Percentiles rank a stretch among this genome's conserved stretches.
These are phyloP conservation scores for Drosophila kambysellisi DNA, from an alignment of 2,888 invertebrate genomes.

Conservation along the genomic window DNA sequence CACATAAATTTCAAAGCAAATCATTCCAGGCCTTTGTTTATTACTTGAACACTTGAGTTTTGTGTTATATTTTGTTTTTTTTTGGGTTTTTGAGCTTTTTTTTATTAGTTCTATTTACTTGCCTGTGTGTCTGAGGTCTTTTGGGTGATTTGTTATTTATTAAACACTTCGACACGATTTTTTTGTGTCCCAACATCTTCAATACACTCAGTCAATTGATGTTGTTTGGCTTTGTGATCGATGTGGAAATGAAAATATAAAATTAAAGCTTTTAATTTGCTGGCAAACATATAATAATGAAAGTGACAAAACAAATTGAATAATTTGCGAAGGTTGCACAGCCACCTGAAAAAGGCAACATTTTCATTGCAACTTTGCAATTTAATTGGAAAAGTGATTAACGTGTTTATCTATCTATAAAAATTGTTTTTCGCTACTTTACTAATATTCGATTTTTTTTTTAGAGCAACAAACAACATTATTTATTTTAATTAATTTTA, in stretches of 20 bases:
- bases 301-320: neutral
- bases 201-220: neutral
- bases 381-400: neutral
- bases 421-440: neutral
- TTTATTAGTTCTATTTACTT: conserved; percentile 1
- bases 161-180: conserved; percentile 64
- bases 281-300: neutral
- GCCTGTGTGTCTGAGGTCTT: conserved; percentile 42
- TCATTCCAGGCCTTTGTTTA: conserved; percentile 37
- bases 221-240: neutral
- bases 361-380: neutral
- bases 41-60: conserved; percentile 39
- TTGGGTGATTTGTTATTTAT: conserved; percentile 69
- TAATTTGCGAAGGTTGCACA: neutral
- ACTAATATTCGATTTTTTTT: neutral
- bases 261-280: neutral
- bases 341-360: neutral
- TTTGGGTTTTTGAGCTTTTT: neutral
- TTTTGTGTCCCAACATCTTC: conserved; percentile 34
- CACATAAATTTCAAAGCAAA: conserved; percentile 51
- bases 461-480: neutral
- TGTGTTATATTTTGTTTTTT: conserved; percentile 5
- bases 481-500: neutral
- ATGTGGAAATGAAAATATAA: neutral
- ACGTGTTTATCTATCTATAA: neutral